phyloP scores from a whole-genome alignment of 2,113 vertebrate genomes.

The Antechinus flavipes region DNA sequence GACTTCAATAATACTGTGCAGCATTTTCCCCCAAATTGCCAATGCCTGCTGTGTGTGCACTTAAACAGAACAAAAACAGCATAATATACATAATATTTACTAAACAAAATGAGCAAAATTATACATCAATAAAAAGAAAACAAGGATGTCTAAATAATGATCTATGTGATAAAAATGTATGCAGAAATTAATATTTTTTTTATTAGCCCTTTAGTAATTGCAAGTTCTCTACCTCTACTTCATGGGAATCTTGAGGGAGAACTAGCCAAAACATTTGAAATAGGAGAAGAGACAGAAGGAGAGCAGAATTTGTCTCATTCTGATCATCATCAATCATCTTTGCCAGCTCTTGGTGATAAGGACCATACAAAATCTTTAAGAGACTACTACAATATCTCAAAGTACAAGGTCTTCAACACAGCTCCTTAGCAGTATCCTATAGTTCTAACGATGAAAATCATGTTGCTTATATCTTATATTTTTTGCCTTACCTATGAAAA shows the following conservation, averaged over 20 bases:
- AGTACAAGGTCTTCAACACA: neutral
- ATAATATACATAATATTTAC: neutral
- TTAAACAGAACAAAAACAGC: neutral
- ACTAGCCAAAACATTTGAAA: neutral
- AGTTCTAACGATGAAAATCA: neutral
- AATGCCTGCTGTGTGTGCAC: neutral
- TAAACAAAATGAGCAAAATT: neutral
- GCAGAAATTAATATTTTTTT: neutral
- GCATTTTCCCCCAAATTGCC: neutral
- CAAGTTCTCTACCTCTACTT: neutral
- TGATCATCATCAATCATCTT: neutral
- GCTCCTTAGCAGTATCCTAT: neutral
- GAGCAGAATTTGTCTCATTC: too few relatives aligned
- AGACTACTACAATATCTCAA: neutral
- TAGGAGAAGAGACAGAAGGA: neutral
- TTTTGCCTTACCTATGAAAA: neutral
- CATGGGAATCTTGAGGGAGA: neutral
- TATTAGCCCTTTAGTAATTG: neutral
- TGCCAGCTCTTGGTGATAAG: neutral
- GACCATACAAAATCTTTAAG: neutral
- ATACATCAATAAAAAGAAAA: neutral
- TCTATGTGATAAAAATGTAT: neutral
- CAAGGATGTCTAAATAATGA: neutral
- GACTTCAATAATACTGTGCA: neutral
- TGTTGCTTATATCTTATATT: neutral